These are phyloP conservation scores for Didymodactylos carnosus DNA, from an alignment of 2,888 invertebrate genomes.

Conservation along the genomic window DNA sequence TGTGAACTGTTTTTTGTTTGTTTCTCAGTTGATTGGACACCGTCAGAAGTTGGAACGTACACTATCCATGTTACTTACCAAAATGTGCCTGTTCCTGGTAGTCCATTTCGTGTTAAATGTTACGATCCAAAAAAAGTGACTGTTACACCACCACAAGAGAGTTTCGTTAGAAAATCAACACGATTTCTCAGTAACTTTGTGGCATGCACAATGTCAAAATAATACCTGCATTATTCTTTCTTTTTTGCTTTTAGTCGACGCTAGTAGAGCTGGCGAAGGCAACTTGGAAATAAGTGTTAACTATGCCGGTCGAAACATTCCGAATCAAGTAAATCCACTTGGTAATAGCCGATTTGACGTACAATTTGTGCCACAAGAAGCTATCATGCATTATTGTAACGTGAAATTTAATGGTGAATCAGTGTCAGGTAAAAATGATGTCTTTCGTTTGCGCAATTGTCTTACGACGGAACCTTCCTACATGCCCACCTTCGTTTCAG, in stretches of 20 bases:
- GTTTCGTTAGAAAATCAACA: neutral
- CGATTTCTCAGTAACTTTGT: conserved; percentile 36
- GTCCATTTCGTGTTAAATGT: conserved; percentile 58
- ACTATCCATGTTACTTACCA: conserved; percentile 61
- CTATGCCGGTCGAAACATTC: conserved; percentile 68
- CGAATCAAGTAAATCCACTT: conserved; percentile 79
- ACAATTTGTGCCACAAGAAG: conserved; percentile 85
- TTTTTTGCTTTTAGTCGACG: conserved; percentile 45
- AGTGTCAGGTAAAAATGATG: conserved; percentile 47
- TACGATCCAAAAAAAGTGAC: conserved; percentile 58
- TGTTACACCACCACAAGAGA: neutral
- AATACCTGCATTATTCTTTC: neutral
- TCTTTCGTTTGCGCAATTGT: too few relatives aligned
- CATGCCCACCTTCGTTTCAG: too few relatives aligned
- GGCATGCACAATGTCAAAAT: conserved; percentile 1
- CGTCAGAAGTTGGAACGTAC: conserved; percentile 54
- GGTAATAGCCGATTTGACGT: conserved; percentile 64
- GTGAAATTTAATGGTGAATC: conserved; percentile 86
- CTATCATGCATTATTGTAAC: conserved; percentile 69
- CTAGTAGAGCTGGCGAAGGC: conserved; percentile 86
- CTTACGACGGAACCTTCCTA: too few relatives aligned
- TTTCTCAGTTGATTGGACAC: conserved; percentile 28
- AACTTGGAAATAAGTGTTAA: conserved; percentile 78
- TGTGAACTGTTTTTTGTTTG: too few relatives aligned
- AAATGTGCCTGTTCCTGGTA: conserved; percentile 57